A percentile compares a stretch with the other conserved stretches of the same genome.
phyloP scores from a whole-genome alignment of 1,140 invertebrate genomes.

The Brachionus angularis region DNA sequence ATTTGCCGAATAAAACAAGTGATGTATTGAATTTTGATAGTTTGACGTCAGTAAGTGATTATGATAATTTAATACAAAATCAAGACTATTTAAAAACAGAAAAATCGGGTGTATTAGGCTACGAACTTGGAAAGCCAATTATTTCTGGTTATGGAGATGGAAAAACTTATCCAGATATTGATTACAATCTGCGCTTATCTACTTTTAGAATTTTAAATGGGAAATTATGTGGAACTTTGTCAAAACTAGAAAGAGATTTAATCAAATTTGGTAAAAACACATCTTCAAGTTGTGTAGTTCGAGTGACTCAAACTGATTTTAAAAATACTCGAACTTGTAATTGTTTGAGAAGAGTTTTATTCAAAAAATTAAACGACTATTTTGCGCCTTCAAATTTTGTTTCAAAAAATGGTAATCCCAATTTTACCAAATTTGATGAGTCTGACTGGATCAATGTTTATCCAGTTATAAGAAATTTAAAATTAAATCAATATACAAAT shows the following conservation, averaged over 20 bases:
- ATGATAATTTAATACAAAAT: constrained; percentile 5
- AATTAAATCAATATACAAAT: background rate
- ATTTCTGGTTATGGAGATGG: constrained; percentile 7
- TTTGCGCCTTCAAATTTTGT: background rate
- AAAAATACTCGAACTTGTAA: background rate
- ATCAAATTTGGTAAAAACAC: constrained; percentile 24
- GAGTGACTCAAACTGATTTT: constrained; percentile 4
- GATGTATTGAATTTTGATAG: constrained; percentile 1
- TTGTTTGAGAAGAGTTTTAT: constrained; percentile 1
- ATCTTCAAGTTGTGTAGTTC: constrained; percentile 29
- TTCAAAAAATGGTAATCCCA: constrained; percentile 28
- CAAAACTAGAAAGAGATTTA: constrained; percentile 3
- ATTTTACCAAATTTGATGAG: background rate
- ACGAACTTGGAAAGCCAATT: background rate
- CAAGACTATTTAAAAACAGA: background rate
- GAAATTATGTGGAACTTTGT: background rate
- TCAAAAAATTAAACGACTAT: constrained; percentile 39
- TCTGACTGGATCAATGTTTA: constrained; percentile 15
- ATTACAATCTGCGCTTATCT: background rate
- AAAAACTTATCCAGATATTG: background rate
- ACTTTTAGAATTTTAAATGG: constrained; percentile 21
- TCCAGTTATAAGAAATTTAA: background rate
- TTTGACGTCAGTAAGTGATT: background rate
- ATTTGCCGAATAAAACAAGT: constrained; percentile 1
- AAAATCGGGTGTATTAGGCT: background rate